These are phyloP conservation scores for Micrasema minimum DNA, from an alignment of 1,140 invertebrate genomes.

Conservation along the genomic window DNA sequence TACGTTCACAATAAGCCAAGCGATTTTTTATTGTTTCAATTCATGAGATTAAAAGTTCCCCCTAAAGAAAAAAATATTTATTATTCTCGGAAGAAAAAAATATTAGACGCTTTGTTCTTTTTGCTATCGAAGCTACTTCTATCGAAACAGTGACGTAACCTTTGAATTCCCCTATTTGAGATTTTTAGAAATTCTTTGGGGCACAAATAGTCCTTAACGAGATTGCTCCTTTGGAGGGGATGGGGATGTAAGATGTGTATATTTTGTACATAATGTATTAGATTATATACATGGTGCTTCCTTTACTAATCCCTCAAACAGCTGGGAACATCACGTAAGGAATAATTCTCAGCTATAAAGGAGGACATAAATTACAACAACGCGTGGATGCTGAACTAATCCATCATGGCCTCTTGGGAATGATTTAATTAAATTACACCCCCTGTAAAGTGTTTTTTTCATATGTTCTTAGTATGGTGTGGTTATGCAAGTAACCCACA, in stretches of 20 bases:
- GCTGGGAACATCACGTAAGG: conserved; percentile 50
- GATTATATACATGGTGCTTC: conserved; percentile 10
- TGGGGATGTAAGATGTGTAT: background rate
- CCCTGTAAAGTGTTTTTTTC: background rate
- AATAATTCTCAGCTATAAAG: conserved; percentile 49
- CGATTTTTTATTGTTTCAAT: no score
- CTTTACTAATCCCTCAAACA: conserved; percentile 43
- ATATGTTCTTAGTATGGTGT: no score
- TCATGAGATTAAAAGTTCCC: no score
- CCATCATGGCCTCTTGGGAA: conserved; percentile 21
- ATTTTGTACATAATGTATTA: no score
- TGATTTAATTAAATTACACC: conserved; percentile 29
- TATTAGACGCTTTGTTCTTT: conserved; percentile 3
- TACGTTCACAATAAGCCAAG: no score
- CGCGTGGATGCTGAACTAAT: conserved; percentile 37
- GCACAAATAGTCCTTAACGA: conserved; percentile 17
- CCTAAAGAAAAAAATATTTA: no score
- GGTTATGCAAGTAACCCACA: no score
- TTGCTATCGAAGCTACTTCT: background rate
- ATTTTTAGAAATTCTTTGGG: conserved; percentile 18
- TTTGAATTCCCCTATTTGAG: background rate
- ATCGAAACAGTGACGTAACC: background rate
- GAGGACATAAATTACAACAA: conserved; percentile 47
- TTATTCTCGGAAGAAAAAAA: no score
- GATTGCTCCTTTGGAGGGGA: conserved; percentile 12